Percentiles rank a stretch among this genome's conserved stretches.
phyloP scores from a whole-genome alignment of 2,888 invertebrate species.

The Apamea anceps region DNA sequence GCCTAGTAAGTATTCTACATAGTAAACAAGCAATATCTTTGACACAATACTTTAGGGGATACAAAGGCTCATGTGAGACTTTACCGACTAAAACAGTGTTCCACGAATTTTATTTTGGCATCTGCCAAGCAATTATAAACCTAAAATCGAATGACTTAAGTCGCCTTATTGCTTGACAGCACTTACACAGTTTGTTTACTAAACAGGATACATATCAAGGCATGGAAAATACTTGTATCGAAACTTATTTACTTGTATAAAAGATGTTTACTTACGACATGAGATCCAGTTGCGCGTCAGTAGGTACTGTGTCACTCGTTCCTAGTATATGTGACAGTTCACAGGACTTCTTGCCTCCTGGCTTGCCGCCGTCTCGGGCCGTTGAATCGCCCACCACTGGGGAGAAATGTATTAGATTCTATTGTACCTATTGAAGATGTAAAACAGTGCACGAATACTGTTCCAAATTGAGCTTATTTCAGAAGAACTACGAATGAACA shows the following conservation, averaged over 20 bases:
- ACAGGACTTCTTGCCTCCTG: conserved; percentile 92
- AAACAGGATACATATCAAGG: conserved; percentile 26
- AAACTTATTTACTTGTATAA: background rate
- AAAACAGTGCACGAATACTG: background rate
- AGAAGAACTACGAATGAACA: background rate
- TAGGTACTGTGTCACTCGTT: conserved; percentile 94
- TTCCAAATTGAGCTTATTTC: background rate
- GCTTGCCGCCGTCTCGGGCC: conserved; percentile 92
- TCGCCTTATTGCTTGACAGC: conserved; percentile 6
- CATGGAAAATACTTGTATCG: conserved; percentile 2
- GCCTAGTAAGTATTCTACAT: conserved; percentile 24
- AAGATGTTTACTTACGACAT: conserved; percentile 89
- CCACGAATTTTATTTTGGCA: background rate
- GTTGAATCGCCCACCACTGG: conserved; percentile 95
- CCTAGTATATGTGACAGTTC: conserved; percentile 97
- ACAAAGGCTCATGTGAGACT: background rate
- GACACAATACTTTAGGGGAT: background rate
- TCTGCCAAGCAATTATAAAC: background rate
- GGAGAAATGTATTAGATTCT: conserved; percentile 39
- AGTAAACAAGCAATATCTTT: conserved; percentile 34
- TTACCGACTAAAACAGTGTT: background rate
- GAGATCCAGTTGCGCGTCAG: conserved; percentile 94
- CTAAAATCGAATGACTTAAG: background rate
- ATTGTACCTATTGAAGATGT: background rate
- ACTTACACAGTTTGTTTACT: conserved; percentile 16